phyloP scores from a whole-genome alignment of 35 echinoderm and acorn worm genomes.

The Patiria miniata region DNA sequence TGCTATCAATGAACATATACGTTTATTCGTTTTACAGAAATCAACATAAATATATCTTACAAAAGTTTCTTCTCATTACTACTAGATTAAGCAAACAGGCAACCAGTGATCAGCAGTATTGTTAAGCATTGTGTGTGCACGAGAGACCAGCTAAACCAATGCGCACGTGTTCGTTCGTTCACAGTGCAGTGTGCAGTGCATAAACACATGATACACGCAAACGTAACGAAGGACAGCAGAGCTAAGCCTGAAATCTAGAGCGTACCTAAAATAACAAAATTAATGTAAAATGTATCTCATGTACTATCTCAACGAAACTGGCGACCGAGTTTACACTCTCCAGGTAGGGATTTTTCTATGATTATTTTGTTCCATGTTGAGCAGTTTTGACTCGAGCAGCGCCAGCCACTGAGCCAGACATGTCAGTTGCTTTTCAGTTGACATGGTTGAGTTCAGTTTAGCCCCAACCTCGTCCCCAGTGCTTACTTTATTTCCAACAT shows the following conservation, averaged over 20 bases:
- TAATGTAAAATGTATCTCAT: constrained; percentile 62
- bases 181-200: no score
- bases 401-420: no score
- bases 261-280: no score
- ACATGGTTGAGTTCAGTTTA: no score
- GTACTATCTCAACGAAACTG: constrained; percentile 49
- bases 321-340: constrained; percentile 43
- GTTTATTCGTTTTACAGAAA: background rate
- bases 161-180: background rate
- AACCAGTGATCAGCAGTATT: background rate
- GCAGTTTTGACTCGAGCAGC: no score
- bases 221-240: no score
- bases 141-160: background rate
- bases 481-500: no score
- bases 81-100: background rate
- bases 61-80: background rate
- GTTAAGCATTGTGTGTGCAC: background rate
- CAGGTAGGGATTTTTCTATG: constrained; percentile 23
- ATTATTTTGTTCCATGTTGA: background rate
- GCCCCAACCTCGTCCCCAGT: no score
- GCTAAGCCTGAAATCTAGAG: no score
- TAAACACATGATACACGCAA: no score
- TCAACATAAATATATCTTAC: background rate
- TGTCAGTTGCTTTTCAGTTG: no score
- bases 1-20: background rate